phyloP scores from a whole-genome alignment of 2,888 invertebrate genomes.

The Xylocampa areola region DNA sequence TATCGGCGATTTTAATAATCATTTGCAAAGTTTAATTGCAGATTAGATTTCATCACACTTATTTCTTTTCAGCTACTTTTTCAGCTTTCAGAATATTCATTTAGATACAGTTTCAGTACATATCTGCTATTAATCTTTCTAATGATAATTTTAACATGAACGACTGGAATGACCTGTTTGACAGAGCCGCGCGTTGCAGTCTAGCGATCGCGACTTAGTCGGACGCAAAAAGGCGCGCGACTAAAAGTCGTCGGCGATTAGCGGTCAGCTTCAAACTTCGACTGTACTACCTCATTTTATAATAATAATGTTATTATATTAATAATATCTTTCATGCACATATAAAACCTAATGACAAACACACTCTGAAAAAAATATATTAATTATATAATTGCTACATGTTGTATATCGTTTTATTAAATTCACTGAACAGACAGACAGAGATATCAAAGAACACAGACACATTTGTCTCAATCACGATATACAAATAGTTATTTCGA shows the following conservation, averaged over 20 bases:
- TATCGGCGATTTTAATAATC: slow-evolving; percentile 20
- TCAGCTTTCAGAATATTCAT: slow-evolving; percentile 28
- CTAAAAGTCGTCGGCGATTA: slow-evolving; percentile 42
- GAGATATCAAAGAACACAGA: slow-evolving; percentile 63
- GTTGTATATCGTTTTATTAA: slow-evolving; percentile 64
- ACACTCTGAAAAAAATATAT: slow-evolving; percentile 80
- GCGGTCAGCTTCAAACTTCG: slow-evolving; percentile 63
- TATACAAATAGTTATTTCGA: slow-evolving; percentile 56
- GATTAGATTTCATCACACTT: slow-evolving; percentile 41
- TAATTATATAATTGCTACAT: slow-evolving; percentile 67
- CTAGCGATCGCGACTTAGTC: slow-evolving; percentile 34
- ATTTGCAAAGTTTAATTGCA: slow-evolving; percentile 54
- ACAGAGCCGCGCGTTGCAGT: slow-evolving; percentile 49
- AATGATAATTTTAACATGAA: slow-evolving; percentile 23
- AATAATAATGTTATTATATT: slow-evolving; percentile 72
- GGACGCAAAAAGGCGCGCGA: slow-evolving; percentile 38
- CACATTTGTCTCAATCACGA: slow-evolving; percentile 62
- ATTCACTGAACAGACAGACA: slow-evolving; percentile 63
- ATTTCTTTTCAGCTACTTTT: slow-evolving; percentile 51
- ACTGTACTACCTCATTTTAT: slow-evolving; percentile 71
- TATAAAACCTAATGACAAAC: slow-evolving; percentile 88
- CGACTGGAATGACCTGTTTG: slow-evolving; percentile 44
- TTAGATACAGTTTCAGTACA: slow-evolving; percentile 26
- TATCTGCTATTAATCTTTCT: slow-evolving; percentile 57
- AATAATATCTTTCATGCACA: slow-evolving; percentile 87